Percentiles rank a stretch among this genome's conserved stretches.
These are phyloP conservation scores for Zosterops borbonicus DNA, from an alignment of 2,113 vertebrate genomes.

Conservation along the genomic window DNA sequence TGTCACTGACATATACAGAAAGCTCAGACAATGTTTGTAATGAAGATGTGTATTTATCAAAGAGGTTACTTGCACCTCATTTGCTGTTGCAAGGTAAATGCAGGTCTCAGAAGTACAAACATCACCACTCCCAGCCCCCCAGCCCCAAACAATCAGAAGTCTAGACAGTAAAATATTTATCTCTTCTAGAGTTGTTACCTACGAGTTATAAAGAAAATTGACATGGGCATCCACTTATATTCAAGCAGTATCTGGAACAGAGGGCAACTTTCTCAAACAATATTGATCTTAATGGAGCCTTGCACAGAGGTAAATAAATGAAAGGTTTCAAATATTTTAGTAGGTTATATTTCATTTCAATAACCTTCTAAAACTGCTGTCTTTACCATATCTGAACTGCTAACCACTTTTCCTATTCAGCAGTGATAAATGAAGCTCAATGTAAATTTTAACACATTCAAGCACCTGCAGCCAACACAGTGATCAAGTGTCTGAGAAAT, in stretches of 20 bases:
- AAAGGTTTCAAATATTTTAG: background rate
- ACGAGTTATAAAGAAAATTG: background rate
- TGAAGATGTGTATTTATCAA: background rate
- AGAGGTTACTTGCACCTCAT: background rate
- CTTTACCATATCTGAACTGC: background rate
- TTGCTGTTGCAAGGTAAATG: background rate
- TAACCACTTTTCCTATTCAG: background rate
- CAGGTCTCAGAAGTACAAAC: background rate
- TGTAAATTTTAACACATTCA: background rate
- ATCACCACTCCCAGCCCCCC: fast-evolving
- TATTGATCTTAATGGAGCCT: background rate
- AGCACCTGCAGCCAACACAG: background rate
- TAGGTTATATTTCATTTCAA: background rate
- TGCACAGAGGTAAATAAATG: background rate
- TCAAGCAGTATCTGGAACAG: background rate
- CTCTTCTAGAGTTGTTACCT: background rate
- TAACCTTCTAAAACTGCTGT: background rate
- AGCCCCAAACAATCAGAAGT: background rate
- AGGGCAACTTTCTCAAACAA: background rate
- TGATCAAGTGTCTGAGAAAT: background rate
- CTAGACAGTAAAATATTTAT: background rate
- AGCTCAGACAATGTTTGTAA: background rate
- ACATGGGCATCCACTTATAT: background rate
- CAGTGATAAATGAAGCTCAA: background rate
- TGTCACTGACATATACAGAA: background rate